Conservation (phyloP, 2,113 vertebrate genomes). For the Rhea americana region DNA sequence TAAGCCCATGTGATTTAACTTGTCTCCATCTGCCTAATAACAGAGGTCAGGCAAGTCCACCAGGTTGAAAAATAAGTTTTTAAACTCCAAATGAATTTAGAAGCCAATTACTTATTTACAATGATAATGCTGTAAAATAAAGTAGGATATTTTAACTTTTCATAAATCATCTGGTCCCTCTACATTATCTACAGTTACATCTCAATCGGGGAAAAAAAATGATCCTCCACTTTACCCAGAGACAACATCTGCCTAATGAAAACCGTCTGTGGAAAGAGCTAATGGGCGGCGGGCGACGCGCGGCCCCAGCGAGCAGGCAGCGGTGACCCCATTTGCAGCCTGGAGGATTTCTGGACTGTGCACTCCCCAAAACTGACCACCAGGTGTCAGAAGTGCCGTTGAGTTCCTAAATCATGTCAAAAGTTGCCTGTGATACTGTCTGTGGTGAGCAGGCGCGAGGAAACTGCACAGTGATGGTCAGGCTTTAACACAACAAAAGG, state of each 20-base stretch:
- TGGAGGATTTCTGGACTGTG: constrained; percentile 45
- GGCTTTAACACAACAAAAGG: background rate
- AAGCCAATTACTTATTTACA: constrained; percentile 59
- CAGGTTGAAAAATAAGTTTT: constrained; percentile 54
- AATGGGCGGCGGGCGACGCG: constrained; percentile 39
- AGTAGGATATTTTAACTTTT: constrained; percentile 55
- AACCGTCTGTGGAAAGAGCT: background rate
- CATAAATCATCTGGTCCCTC: constrained; percentile 48
- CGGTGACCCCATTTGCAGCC: constrained; percentile 75
- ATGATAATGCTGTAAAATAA: background rate
- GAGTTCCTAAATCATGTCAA: background rate
- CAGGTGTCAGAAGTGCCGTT: constrained; percentile 82
- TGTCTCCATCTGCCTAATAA: constrained; percentile 25
- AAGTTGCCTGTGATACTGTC: background rate
- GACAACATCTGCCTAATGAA: background rate
- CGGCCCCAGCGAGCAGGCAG: constrained; percentile 54
- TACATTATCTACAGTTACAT: background rate
- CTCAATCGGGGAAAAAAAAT: background rate
- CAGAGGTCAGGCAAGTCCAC: background rate
- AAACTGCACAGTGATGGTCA: too few relatives aligned
- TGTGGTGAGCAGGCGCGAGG: background rate
- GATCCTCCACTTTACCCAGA: background rate
- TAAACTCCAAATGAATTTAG: constrained; percentile 40
- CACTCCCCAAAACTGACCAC: constrained; percentile 73
- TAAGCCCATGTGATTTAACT: background rate